These are phyloP conservation scores for Cheilosia impressa DNA, from an alignment of 2,888 invertebrate species.

Conservation along the genomic window DNA sequence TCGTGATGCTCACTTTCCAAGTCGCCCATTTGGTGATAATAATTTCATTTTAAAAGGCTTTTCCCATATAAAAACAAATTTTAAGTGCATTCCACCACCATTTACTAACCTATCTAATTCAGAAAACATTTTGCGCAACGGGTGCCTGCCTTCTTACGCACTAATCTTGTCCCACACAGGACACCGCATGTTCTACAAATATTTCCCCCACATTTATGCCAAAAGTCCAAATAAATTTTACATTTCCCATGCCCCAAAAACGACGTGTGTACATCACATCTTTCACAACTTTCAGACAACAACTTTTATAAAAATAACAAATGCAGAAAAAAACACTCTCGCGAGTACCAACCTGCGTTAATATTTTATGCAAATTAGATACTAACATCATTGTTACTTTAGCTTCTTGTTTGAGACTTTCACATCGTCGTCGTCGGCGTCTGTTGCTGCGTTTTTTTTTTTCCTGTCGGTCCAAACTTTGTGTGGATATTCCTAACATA, in stretches of 20 bases:
- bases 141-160: neutral
- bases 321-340: constrained; percentile 32
- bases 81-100: too few relatives aligned
- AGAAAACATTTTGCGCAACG: too few relatives aligned
- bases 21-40: too few relatives aligned
- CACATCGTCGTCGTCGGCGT: constrained; percentile 18
- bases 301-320: constrained; percentile 59
- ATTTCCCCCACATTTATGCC: neutral
- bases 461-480: constrained; percentile 11
- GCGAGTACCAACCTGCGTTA: constrained; percentile 68
- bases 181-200: constrained; percentile 12
- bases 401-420: constrained; percentile 63
- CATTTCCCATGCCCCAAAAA: constrained; percentile 43
- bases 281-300: constrained; percentile 55
- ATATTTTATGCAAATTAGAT: constrained; percentile 75
- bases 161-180: constrained; percentile 1
- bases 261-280: constrained; percentile 64
- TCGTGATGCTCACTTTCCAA: too few relatives aligned
- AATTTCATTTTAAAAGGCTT: too few relatives aligned
- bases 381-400: constrained; percentile 73
- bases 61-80: too few relatives aligned
- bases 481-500: neutral
- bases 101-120: too few relatives aligned
- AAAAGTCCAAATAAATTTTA: constrained; percentile 46
- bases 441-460: constrained; percentile 7